Evolutionary conservation across 2,113 vertebrate species (phyloP), one percentile per base, ranked within the genome.

Genomic region (Tenebrosternarchus preto): DNA sequence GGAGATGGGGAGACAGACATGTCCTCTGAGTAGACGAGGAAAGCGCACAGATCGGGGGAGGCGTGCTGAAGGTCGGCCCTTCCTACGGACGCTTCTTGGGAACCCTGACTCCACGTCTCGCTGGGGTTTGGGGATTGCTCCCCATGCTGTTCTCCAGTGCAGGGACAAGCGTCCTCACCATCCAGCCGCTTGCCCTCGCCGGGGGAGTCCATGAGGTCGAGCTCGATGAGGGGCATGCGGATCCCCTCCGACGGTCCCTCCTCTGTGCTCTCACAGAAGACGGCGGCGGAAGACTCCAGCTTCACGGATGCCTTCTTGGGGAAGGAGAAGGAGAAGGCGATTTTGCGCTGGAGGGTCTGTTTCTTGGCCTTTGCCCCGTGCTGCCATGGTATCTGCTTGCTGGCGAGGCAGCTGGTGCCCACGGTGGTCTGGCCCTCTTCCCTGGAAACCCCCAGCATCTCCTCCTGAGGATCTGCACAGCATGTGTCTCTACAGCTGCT

Each of bases 291-390:
- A 24, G 94, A 94, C 85, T 96, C 95, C 74, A 96, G 91, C 73
- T 94, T 95, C 83, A 95, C 60, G 0, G 86, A 90, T 3, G 94
- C 92, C 89, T 94, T 96, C 92, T 96, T 96, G 20, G 94, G 94
- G 87, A 96, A 95, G 75, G 95, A 93, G 84, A 96, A 95, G 73
- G 95, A 96, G 87, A 96, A 95, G 0, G 94, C 94, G 11, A 93
- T 87, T 85, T 92, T 94, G 33, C 94, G 93, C 73, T 91, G 88
- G 57, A 91, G 87, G 25, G 85, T 73, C 61, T 90, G 92, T 78
- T 93, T 92, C 64, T 92, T 91, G 27, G 78, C 53, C 74, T 88
- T 93, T 56, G 55, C 89, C 2, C 83, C 0, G 22, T 90, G 70
- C 0, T 81, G 64, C 25, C 87, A 90, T 2, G 60, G 83, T 74